phyloP scores from a whole-genome alignment of 2,797 vertebrate species.

The Threskiornis aethiopicus region DNA sequence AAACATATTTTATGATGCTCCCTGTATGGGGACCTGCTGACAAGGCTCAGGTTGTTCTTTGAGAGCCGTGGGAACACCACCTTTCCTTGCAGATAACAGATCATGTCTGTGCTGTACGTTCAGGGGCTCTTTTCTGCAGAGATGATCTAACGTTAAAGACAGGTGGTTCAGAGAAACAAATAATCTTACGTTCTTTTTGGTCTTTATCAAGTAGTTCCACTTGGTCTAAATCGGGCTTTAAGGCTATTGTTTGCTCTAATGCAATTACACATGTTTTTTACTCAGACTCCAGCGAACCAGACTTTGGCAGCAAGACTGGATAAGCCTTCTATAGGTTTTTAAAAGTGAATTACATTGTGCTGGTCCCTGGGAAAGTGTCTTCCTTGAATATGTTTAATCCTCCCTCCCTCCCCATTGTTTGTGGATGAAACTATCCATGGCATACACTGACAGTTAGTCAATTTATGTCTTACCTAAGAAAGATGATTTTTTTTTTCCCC shows the following conservation, averaged over 20 bases:
- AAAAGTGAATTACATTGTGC: conserved; percentile 60
- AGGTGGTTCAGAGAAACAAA: conserved; percentile 71
- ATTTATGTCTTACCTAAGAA: not conserved
- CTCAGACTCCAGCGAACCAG: conserved; percentile 60
- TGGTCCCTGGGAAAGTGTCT: conserved; percentile 74
- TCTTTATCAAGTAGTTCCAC: conserved; percentile 55
- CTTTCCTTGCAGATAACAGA: conserved; percentile 27
- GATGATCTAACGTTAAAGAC: conserved; percentile 45
- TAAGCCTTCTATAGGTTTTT: conserved; percentile 69
- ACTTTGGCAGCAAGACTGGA: conserved; percentile 68
- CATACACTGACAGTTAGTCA: not conserved
- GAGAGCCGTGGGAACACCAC: conserved; percentile 72
- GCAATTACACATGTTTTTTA: conserved; percentile 72
- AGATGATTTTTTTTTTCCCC: not conserved
- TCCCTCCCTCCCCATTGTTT: not conserved
- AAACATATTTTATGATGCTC: not conserved
- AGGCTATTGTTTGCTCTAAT: conserved; percentile 77
- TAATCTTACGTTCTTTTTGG: conserved; percentile 55
- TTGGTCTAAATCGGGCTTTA: conserved; percentile 80
- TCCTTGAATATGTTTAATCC: conserved; percentile 70
- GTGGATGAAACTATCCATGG: not conserved
- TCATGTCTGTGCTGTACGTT: not conserved
- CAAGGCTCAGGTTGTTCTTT: conserved; percentile 1
- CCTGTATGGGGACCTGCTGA: not conserved
- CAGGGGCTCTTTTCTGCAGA: conserved; percentile 41